Evolutionary conservation across 2,888 invertebrate species (phyloP).

Genomic region (Buathra laborator): DNA sequence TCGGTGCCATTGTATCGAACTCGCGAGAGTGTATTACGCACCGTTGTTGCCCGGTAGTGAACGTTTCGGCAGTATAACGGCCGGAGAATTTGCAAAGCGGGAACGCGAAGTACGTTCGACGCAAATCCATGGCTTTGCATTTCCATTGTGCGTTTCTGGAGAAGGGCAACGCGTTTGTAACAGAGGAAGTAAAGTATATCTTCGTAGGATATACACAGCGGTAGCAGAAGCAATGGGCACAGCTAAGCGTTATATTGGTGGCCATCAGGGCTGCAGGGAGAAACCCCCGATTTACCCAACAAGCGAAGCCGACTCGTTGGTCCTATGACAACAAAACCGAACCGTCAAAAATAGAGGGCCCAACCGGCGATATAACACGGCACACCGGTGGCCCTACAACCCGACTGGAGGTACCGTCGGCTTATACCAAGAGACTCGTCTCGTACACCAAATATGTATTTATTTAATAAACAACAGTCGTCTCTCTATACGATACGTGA

Average conservation of each 20-base stretch:
- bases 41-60: not conserved
- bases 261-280: constrained; percentile 28
- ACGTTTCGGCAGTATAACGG: not conserved
- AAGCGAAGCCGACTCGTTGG: constrained; percentile 73
- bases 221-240: constrained; percentile 40
- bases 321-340: constrained; percentile 84
- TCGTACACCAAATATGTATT: constrained; percentile 83
- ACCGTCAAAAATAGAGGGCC: constrained; percentile 80
- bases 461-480: constrained; percentile 83
- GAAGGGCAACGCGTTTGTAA: constrained; percentile 23
- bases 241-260: constrained; percentile 51
- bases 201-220: constrained; percentile 8
- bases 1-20: not conserved
- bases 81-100: not conserved
- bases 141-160: constrained; percentile 16
- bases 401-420: constrained; percentile 57
- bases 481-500: constrained; percentile 51
- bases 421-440: constrained; percentile 73
- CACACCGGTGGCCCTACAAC: constrained; percentile 32
- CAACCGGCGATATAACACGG: constrained; percentile 77
- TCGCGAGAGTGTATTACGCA: not conserved
- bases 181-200: constrained; percentile 30
- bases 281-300: constrained; percentile 66
- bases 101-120: constrained; percentile 36
- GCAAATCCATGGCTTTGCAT: constrained; percentile 39